These are phyloP conservation scores for Limnephilus auricula DNA, from an alignment of 2,888 invertebrate species.

Conservation along the genomic window DNA sequence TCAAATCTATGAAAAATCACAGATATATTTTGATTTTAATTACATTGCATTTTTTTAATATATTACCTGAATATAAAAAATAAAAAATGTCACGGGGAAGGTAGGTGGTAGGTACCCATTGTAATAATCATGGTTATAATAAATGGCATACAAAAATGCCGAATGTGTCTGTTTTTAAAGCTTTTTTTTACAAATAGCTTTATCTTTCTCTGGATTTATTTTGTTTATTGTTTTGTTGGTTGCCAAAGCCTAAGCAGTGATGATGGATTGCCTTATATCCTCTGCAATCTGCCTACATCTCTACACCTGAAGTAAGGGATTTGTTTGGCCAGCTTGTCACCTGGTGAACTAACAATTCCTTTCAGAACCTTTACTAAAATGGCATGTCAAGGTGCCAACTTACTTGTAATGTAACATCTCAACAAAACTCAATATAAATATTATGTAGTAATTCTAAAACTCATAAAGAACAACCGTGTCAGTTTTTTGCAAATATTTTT, in stretches of 20 bases:
- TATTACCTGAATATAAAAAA: background rate
- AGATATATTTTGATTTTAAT: background rate
- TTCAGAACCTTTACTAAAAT: slow-evolving; percentile 7
- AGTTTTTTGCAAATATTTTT: background rate
- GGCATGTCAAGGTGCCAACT: background rate
- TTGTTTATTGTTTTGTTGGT: background rate
- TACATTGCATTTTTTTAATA: background rate
- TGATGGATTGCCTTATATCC: slow-evolving; percentile 16
- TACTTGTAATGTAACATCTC: too few relatives aligned
- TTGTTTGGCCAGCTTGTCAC: slow-evolving; percentile 20
- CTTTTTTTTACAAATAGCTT: background rate
- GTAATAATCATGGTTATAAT: background rate
- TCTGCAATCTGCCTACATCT: slow-evolving; percentile 47
- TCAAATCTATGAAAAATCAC: too few relatives aligned
- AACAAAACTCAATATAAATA: background rate
- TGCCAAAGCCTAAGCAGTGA: slow-evolving; percentile 44
- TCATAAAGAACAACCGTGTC: background rate
- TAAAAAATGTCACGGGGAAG: background rate
- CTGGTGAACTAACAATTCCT: slow-evolving; percentile 32
- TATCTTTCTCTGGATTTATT: background rate
- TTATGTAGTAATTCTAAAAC: background rate
- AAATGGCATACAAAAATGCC: background rate
- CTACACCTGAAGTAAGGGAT: slow-evolving; percentile 40
- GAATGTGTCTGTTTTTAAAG: background rate
- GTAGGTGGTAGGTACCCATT: background rate